Base-by-base conservation (phyloP, 1,140 invertebrate genomes). In the Brachionus plicatilis region DNA sequence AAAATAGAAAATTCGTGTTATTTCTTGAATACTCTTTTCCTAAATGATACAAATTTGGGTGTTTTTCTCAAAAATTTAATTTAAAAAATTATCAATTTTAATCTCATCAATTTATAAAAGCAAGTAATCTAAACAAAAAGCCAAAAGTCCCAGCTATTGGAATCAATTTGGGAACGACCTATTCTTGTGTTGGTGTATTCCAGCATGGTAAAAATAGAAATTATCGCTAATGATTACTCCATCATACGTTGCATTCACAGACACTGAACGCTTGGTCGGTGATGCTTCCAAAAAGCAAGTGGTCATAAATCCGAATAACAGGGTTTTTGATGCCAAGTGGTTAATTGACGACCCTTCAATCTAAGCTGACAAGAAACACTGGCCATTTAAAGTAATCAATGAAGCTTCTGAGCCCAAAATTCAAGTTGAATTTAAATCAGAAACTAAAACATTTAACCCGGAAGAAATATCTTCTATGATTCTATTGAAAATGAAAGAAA, bases 401-500 rank as follows among this genome's bases (percentile, higher is more conserved):
- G 94, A 96, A 87, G 92, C 91, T 85, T 91, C 92, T 45, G 96
- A 96, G 91, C 95, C 91, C 92, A 90, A 96, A 94, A 91, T 96
- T 94, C 85, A 92, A 91, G 90, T 91, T 5, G 91, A 93, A 85
- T 96, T 94, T 94, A 96, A 93, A 93, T 94, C 87, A 93, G 95
- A 96, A 90, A 91, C 91, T 85, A 96, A 96, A 89, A 93, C 92
- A 85, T 96, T 96, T 92, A 94, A 93, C 91, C 95, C 95, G 56
- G 95, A 95, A 91, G 94, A 95, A 92, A 93, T 96, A 75, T 95
- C 93, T 86, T 94, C 94, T 1, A 95, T 96, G 95, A 94, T 96
- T 4, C 88, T 95, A 83, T 91, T 91, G 11, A 95, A 94, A 87
- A 94, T 96, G 95, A 96, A 92, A 93, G 95, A 91, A 92, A 96